Evolutionary conservation across 1,140 invertebrate species (phyloP), one percentile per base, ranked within the genome.

Genomic region (Macrocentrus cingulum): DNA sequence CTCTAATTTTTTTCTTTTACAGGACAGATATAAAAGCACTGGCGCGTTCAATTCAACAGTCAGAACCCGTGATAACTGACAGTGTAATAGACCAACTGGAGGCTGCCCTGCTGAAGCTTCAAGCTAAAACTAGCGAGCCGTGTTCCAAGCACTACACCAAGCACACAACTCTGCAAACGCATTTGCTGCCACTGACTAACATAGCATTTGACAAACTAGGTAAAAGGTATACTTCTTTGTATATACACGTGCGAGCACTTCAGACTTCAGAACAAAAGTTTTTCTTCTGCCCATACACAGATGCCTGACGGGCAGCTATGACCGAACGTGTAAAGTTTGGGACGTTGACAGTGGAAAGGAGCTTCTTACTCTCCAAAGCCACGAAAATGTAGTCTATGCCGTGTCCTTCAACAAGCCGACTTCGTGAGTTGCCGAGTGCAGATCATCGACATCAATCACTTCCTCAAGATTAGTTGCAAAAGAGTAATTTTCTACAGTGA

Each of bases 261-360:
- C n/a, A n/a, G n/a, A n/a, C n/a, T n/a, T n/a, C n/a, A n/a, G n/a
- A n/a, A n/a, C n/a, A n/a, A n/a, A n/a, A n/a, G n/a, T n/a, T n/a
- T n/a, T n/a, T n/a, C n/a, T n/a, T n/a, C n/a, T n/a, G n/a, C n/a
- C n/a, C n/a, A n/a, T n/a, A n/a, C 67, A 18, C 68, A 91, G 89
- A 72, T 91, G 89, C 75, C 74, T 91, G 46, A 89, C 90, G 1
- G 90, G 89, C 45, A 92, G 90, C 74, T 92, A 92, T 72, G 90
- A 93, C 73, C 77, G 90, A 65, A 92, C 90, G n/a, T 91, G 90
- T 76, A 91, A 90, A 74, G 80, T 92, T 56, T 91, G 91, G 86
- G 84, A 90, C 70, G 86, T 89, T 58, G 84, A 87, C 49, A 82
- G 82, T n/a, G 89, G 89, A 25, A 80, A 81, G 50, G 88, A 91